A percentile compares a stretch with the other conserved stretches of the same genome.
phyloP scores from a whole-genome alignment of 2,113 vertebrate species.

The Hystrix cristata region DNA sequence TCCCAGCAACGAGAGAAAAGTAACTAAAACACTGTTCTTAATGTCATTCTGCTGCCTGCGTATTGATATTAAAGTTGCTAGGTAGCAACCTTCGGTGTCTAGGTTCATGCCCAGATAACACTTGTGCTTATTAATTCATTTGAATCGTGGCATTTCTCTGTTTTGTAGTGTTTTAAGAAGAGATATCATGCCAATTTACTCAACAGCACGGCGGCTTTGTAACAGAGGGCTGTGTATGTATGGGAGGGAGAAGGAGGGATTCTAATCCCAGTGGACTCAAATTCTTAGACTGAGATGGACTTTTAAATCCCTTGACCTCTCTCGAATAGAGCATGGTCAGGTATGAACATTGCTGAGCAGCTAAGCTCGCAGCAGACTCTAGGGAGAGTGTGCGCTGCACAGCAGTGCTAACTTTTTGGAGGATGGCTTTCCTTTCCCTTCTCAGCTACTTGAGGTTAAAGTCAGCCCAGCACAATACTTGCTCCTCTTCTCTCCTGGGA shows the following conservation, averaged over 20 bases:
- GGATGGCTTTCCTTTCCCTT: slow-evolving; percentile 80
- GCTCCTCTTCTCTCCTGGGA: slow-evolving; percentile 80
- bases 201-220: not conserved
- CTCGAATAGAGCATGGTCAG: slow-evolving; percentile 67
- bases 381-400: slow-evolving; percentile 64
- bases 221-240: not conserved
- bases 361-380: slow-evolving; percentile 66
- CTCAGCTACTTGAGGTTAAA: slow-evolving; percentile 80
- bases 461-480: slow-evolving; percentile 80
- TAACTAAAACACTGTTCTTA: not conserved
- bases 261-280: slow-evolving; percentile 75
- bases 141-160: not conserved
- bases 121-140: not conserved
- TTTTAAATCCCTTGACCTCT: slow-evolving; percentile 68
- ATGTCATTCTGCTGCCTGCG: not conserved
- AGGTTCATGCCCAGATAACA: not conserved
- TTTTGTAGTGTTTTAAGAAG: not conserved
- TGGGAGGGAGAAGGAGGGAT: not conserved
- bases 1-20: too few relatives aligned
- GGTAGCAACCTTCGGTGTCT: not conserved
- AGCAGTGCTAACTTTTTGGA: slow-evolving; percentile 74
- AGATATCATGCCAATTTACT: not conserved
- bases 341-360: slow-evolving; percentile 74
- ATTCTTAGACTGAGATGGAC: slow-evolving; percentile 74
- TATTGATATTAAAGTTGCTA: not conserved